A percentile compares a stretch with the other conserved stretches of the same genome.
Evolutionary conservation across 2,888 invertebrate genomes (phyloP).

Genomic region (Lasioglossum oenotherae): DNA sequence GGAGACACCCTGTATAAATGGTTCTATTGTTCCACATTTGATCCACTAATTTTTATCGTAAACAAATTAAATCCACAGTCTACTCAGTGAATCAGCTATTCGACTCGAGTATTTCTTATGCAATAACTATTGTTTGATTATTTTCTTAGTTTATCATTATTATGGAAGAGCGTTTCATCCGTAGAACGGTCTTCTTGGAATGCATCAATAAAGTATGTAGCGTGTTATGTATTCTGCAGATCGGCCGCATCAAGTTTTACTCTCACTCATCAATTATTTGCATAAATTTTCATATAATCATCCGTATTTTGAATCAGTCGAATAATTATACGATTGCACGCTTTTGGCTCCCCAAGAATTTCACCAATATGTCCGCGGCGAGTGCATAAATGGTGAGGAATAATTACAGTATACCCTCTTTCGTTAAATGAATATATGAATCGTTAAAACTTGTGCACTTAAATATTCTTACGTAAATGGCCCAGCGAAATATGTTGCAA

Average conservation of each 20-base stretch:
- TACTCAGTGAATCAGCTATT: no score
- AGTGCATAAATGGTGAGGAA: not conserved
- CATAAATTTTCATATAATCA: constrained; percentile 17
- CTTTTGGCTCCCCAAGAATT: not conserved
- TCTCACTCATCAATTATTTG: constrained; percentile 30
- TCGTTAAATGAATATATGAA: constrained; percentile 2
- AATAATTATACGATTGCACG: constrained; percentile 17
- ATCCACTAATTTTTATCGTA: no score
- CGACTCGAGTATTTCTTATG: not conserved
- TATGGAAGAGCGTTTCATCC: not conserved
- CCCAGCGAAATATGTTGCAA: not conserved
- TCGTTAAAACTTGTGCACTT: not conserved
- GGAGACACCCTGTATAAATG: no score
- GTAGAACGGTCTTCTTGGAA: not conserved
- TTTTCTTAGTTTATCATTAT: not conserved
- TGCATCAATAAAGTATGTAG: constrained; percentile 7
- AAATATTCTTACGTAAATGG: not conserved
- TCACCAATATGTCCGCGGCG: constrained; percentile 2
- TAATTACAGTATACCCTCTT: not conserved
- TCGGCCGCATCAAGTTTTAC: not conserved
- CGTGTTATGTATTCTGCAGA: constrained; percentile 16
- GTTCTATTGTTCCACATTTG: no score
- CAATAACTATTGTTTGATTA: not conserved
- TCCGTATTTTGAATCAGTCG: not conserved
- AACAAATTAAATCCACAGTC: no score